These are phyloP conservation scores for Orycteropus afer DNA, from an alignment of 2,113 vertebrate species.

Conservation along the genomic window DNA sequence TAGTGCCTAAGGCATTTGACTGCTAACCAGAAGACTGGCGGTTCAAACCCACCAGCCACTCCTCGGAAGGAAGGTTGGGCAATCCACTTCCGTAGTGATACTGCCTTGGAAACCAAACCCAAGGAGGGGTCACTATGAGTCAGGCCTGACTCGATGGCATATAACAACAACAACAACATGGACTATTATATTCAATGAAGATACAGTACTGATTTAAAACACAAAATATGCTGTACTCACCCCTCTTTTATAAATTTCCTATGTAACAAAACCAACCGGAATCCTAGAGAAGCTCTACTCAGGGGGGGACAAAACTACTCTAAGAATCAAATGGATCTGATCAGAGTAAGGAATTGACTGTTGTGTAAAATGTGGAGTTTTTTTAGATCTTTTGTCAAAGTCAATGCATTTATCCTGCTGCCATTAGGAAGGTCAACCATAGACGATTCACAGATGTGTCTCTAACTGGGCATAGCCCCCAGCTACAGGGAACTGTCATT, in stretches of 20 bases:
- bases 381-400: rapidly evolving
- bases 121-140: too few relatives aligned
- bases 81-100: too few relatives aligned
- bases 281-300: not conserved
- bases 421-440: not conserved
- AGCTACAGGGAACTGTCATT: not conserved
- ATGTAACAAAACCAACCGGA: not conserved
- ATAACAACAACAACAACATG: too few relatives aligned
- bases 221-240: not conserved
- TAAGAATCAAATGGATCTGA: not conserved
- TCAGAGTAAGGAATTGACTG: rapidly evolving
- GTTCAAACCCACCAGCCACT: too few relatives aligned
- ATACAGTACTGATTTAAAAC: not conserved
- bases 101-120: too few relatives aligned
- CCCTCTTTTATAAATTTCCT: not conserved
- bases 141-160: too few relatives aligned
- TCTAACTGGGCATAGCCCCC: not conserved
- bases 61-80: too few relatives aligned
- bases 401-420: rapidly evolving
- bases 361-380: rapidly evolving
- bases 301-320: not conserved
- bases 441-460: not conserved
- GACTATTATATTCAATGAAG: too few relatives aligned
- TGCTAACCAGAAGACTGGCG: too few relatives aligned
- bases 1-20: too few relatives aligned